These are phyloP conservation scores for Apodemia hepburni DNA, from an alignment of 2,888 invertebrate genomes.

Conservation along the genomic window DNA sequence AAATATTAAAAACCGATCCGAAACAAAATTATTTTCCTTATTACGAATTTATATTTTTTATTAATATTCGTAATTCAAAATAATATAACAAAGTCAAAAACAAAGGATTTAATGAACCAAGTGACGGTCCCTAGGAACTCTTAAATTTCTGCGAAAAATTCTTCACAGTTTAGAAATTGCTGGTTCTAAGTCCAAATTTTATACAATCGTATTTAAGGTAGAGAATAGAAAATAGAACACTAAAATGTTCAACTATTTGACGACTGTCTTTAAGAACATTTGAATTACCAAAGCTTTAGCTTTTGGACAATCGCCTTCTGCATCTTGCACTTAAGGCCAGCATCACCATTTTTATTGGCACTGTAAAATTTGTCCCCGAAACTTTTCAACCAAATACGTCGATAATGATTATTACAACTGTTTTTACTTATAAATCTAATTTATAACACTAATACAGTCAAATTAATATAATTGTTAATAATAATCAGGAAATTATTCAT, in stretches of 20 bases:
- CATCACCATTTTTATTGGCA: slow-evolving; percentile 2
- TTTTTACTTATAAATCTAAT: slow-evolving; percentile 21
- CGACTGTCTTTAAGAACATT: not conserved
- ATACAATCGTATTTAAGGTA: not conserved
- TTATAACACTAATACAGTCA: slow-evolving; percentile 25
- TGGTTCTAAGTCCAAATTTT: not conserved
- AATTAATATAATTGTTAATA: slow-evolving; percentile 12
- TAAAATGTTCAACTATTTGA: not conserved
- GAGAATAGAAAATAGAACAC: not conserved
- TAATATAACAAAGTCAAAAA: too few species aligned
- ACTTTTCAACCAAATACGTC: not conserved
- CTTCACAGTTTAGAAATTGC: not conserved
- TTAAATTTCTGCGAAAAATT: not conserved
- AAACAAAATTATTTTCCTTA: too few species aligned
- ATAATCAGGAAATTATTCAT: not conserved
- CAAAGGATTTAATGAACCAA: not conserved
- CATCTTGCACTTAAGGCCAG: not conserved
- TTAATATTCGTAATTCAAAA: too few species aligned
- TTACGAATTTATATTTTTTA: too few species aligned
- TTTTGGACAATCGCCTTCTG: too few species aligned
- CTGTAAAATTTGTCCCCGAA: not conserved
- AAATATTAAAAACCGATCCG: too few species aligned
- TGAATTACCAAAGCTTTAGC: too few species aligned
- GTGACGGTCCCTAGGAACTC: too few species aligned
- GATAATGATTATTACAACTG: slow-evolving; percentile 17